Base-by-base conservation (phyloP, 2,888 invertebrate species). In the Dynastes tityus region DNA sequence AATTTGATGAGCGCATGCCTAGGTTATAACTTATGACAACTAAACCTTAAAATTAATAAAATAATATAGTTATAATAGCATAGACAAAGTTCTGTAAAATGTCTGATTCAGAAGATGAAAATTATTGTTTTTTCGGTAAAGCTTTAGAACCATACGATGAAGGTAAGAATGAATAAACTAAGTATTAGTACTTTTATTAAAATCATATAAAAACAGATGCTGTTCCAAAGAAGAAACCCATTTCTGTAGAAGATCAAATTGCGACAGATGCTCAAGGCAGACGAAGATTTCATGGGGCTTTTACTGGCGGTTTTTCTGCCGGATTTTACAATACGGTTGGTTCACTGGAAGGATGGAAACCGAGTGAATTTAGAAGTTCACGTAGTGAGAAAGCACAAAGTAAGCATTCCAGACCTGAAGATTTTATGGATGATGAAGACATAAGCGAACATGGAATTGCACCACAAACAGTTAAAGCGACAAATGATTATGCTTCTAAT, bases 361-460 rank as follows among this genome's bases (percentile, higher is more conserved):
- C 99, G 0, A 91, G 94, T 49, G 93, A 94, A 16, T 99, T 98
- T 87, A 95, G 96, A 85, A 99, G 99, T 80, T 96, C 97, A 0
- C 91, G 98, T 8, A 88, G 88, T 1, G 95, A 94, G 78, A 95
- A 94, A 83, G 91, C 92, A 0, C 89, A 89, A 70, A 88, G 86
- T 9, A 84, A 89, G 88, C 83, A 83, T 55, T 95, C 95, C 87
- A 91, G 91, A 81, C 96, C 98, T 0, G 95, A 97, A 88, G 98
- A 99, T 89, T 99, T 96, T 86, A 99, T 99, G 99, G 99, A 99
- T 88, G 96, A 97, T 11, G 99, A 99, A 88, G 99, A 99, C 88
- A 91, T 96, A 32, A 94, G 96, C 2, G 96, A 97, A 87, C 96
- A 96, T 90, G 99, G 99, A 22, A 98, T 99, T 83, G 98, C 99